Conservation (phyloP, 2,797 vertebrate species). For the Takifugu ocellatus region DNA sequence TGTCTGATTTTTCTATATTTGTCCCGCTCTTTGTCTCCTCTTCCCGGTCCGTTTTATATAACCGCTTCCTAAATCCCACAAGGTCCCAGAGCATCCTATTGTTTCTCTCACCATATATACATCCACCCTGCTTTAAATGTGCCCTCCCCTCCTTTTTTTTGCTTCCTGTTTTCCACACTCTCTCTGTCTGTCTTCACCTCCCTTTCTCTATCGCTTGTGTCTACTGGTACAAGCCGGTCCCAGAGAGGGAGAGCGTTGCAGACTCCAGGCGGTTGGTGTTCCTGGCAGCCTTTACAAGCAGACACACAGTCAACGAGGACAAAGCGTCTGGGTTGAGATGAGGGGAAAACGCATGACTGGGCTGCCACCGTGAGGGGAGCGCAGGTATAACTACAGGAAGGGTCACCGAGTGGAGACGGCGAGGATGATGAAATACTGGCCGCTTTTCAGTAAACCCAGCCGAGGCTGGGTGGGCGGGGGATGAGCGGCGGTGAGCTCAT, state of each 20-base stretch:
- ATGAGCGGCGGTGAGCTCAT: slow-evolving; percentile 71
- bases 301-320: slow-evolving; percentile 62
- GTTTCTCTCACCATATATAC: slow-evolving; percentile 52
- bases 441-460: slow-evolving; percentile 75
- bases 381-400: slow-evolving; percentile 44
- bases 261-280: slow-evolving; percentile 62
- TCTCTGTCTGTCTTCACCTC: slow-evolving; percentile 49
- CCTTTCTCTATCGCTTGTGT: slow-evolving; percentile 49
- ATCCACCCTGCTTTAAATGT: slow-evolving; percentile 53
- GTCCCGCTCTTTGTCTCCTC: slow-evolving; percentile 28
- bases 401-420: slow-evolving; percentile 59
- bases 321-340: slow-evolving; percentile 60
- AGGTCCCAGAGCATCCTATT: slow-evolving; percentile 56
- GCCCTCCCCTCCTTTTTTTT: slow-evolving; percentile 47
- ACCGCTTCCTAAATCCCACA: slow-evolving; percentile 32
- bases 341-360: slow-evolving; percentile 42
- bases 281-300: slow-evolving; percentile 60
- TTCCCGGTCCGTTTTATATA: slow-evolving; percentile 20
- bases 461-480: slow-evolving; percentile 46
- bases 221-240: slow-evolving; percentile 75
- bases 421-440: slow-evolving; percentile 83
- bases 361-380: slow-evolving; percentile 72
- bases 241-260: slow-evolving; percentile 48
- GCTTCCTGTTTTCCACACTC: slow-evolving; percentile 20
- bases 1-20: slow-evolving; percentile 36